phyloP scores from a whole-genome alignment of 2,797 vertebrate genomes.

The Hozukius guyotensis region DNA sequence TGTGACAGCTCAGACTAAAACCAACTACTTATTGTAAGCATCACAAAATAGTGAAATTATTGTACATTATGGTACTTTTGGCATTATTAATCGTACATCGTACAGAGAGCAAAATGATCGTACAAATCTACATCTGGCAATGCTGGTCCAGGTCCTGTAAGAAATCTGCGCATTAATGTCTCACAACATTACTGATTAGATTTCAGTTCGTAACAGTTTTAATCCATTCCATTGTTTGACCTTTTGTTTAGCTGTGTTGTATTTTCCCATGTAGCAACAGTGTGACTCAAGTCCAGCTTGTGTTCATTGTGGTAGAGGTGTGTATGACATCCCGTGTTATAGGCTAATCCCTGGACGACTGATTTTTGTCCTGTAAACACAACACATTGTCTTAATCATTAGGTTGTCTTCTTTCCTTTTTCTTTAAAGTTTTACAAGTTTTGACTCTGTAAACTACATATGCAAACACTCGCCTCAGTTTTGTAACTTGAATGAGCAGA shows the following conservation, averaged over 20 bases:
- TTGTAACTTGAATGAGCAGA: not conserved
- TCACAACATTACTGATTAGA: slow-evolving; percentile 12
- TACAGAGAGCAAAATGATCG: no score
- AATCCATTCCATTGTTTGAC: slow-evolving; percentile 33
- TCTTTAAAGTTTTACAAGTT: not conserved
- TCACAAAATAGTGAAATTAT: no score
- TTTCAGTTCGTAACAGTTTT: slow-evolving; percentile 8
- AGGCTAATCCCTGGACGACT: not conserved
- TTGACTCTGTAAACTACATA: not conserved
- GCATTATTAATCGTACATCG: no score
- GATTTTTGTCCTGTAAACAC: not conserved
- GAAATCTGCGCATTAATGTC: not conserved
- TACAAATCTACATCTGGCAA: no score
- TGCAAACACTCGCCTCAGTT: not conserved
- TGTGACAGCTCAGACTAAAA: no score
- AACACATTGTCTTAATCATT: slow-evolving; percentile 1
- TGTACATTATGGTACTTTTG: no score
- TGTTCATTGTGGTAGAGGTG: slow-evolving; percentile 47
- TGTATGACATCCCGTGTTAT: not conserved
- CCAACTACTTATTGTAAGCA: fast-evolving
- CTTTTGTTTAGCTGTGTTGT: slow-evolving; percentile 40
- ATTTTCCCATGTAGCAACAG: slow-evolving; percentile 46
- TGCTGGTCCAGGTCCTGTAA: not conserved
- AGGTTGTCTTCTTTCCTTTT: slow-evolving; percentile 4
- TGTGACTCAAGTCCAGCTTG: slow-evolving; percentile 57